These are phyloP conservation scores for Acrobasis suavella DNA, from an alignment of 2,888 invertebrate genomes.

Conservation along the genomic window DNA sequence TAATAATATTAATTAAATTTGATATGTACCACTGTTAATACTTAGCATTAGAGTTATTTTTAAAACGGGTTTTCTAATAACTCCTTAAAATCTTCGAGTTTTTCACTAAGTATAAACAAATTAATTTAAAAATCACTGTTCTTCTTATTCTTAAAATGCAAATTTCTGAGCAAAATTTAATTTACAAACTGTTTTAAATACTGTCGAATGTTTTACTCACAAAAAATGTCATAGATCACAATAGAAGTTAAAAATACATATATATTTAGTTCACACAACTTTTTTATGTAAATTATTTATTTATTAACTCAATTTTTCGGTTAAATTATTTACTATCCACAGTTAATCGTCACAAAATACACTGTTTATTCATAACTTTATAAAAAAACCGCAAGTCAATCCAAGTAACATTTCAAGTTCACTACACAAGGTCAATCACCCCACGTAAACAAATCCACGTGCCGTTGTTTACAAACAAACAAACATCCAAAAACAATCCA, in stretches of 20 bases:
- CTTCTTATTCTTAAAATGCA: too few species aligned
- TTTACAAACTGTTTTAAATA: too few species aligned
- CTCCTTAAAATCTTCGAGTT: too few species aligned
- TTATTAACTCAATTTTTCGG: background rate
- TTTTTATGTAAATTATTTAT: too few species aligned
- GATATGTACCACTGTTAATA: background rate
- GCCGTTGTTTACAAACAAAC: slow-evolving; percentile 53
- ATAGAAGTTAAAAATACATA: too few species aligned
- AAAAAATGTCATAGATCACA: too few species aligned
- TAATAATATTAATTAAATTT: background rate
- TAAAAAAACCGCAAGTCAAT: slow-evolving; percentile 7
- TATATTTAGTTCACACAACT: too few species aligned
- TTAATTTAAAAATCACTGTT: too few species aligned
- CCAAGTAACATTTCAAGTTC: slow-evolving; percentile 22
- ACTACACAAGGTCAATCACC: slow-evolving; percentile 35
- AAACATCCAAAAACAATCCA: slow-evolving; percentile 29
- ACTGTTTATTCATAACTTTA: background rate
- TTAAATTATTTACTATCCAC: background rate
- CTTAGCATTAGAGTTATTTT: background rate
- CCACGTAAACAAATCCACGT: slow-evolving; percentile 41
- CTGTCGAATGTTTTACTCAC: too few species aligned
- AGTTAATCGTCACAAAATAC: background rate
- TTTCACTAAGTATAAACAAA: too few species aligned
- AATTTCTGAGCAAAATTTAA: too few species aligned
- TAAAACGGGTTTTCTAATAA: background rate